These are phyloP conservation scores for Acrobasis consociella DNA, from an alignment of 2,888 invertebrate species.

Conservation along the genomic window DNA sequence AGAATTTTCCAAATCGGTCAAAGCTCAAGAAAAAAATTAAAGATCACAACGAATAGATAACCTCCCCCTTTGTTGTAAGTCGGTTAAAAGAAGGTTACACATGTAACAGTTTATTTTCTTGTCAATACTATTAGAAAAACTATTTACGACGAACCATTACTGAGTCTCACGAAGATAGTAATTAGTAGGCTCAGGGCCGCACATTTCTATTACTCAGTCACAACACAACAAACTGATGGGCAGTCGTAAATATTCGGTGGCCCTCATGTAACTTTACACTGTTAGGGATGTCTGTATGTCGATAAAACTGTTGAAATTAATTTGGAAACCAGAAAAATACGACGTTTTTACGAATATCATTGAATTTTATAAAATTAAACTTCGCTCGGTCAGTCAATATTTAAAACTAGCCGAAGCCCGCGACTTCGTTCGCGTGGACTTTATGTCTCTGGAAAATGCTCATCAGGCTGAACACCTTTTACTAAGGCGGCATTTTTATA, in stretches of 20 bases:
- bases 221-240: constrained; percentile 46
- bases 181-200: constrained; percentile 46
- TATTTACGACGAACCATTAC: constrained; percentile 24
- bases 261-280: constrained; percentile 46
- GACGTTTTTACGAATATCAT: no score
- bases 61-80: no score
- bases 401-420: no score
- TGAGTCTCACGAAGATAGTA: constrained; percentile 39
- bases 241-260: constrained; percentile 38
- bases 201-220: constrained; percentile 45
- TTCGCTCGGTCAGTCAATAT: no score
- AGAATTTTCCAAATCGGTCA: no score
- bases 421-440: no score
- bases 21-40: no score
- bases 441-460: no score
- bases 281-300: constrained; percentile 35
- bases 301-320: constrained; percentile 17
- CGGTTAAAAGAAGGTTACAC: background rate
- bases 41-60: no score
- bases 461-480: no score
- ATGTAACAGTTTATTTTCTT: background rate
- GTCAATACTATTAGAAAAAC: constrained; percentile 21
- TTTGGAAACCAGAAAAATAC: background rate
- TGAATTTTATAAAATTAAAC: no score
- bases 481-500: no score